Evolutionary conservation across 2,888 invertebrate genomes (phyloP).

Genomic region (Eulithis prunata): DNA sequence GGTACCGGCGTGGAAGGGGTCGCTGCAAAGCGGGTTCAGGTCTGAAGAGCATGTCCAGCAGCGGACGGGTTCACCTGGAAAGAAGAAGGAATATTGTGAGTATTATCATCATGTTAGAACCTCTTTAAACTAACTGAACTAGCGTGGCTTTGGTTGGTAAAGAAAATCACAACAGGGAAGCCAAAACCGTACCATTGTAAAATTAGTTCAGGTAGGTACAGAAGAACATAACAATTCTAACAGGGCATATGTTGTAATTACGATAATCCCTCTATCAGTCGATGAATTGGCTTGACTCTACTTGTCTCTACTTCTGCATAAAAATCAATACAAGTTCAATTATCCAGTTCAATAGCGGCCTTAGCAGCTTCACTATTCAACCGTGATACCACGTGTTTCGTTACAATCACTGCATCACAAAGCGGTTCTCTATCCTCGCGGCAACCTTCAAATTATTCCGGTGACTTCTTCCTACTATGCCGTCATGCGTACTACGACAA

Average conservation of each 20-base stretch:
- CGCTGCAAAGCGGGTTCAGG: slow-evolving; percentile 87
- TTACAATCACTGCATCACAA: slow-evolving; percentile 40
- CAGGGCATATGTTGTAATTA: too few relatives aligned
- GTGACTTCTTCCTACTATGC: background rate
- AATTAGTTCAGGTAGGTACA: too few relatives aligned
- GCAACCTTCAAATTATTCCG: slow-evolving; percentile 32
- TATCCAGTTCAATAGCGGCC: slow-evolving; percentile 6
- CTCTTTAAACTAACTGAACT: too few relatives aligned
- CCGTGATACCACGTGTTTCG: slow-evolving; percentile 20
- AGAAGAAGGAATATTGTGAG: slow-evolving; percentile 33
- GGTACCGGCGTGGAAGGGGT: slow-evolving; percentile 87
- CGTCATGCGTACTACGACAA: background rate
- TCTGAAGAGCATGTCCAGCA: slow-evolving; percentile 92
- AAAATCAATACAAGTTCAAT: slow-evolving; percentile 1
- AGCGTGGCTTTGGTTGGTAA: too few relatives aligned
- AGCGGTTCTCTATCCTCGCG: slow-evolving; percentile 9
- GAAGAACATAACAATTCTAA: too few relatives aligned
- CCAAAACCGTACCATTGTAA: too few relatives aligned
- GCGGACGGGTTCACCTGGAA: slow-evolving; percentile 86
- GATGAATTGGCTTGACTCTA: background rate
- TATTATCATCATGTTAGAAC: too few relatives aligned
- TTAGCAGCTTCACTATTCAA: slow-evolving; percentile 17
- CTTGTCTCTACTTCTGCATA: background rate
- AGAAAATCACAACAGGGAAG: too few relatives aligned
- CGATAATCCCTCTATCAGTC: background rate